phyloP scores from a whole-genome alignment of 2,113 vertebrate species.

The Pollachius pollachius region DNA sequence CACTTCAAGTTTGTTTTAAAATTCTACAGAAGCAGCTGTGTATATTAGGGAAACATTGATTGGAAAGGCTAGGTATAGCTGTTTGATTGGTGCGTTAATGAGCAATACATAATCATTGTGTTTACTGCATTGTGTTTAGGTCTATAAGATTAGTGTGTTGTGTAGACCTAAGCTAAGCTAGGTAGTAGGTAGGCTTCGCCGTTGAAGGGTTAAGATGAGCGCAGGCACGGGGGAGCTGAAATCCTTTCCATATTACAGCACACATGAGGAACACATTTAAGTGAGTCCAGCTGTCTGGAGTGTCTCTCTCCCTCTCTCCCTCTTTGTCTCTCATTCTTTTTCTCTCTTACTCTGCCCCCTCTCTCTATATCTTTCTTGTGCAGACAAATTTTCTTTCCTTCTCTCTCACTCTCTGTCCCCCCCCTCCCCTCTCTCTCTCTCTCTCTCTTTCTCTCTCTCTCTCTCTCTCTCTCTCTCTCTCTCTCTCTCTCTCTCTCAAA shows the following conservation, averaged over 20 bases:
- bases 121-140: too few relatives aligned
- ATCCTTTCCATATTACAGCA: conserved; percentile 77
- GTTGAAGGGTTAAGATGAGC: conserved; percentile 66
- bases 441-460: conserved; percentile 26
- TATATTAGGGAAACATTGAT: too few relatives aligned
- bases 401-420: conserved; percentile 24
- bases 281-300: conserved; percentile 74
- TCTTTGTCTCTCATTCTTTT: conserved; percentile 28
- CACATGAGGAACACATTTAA: conserved; percentile 75
- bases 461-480: conserved; percentile 7
- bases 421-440: conserved; percentile 10
- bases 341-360: conserved; percentile 27
- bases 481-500: conserved; percentile 12
- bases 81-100: too few relatives aligned
- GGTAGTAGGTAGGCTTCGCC: conserved; percentile 9
- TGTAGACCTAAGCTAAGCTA: too few relatives aligned
- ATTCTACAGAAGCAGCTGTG: too few relatives aligned
- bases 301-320: conserved; percentile 41
- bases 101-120: too few relatives aligned
- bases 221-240: conserved; percentile 45
- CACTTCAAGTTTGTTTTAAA: too few relatives aligned
- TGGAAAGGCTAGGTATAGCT: too few relatives aligned
- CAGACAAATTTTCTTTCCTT: not conserved
- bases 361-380: not conserved
- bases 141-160: too few relatives aligned